These are phyloP conservation scores for Melopsittacus undulatus DNA, from an alignment of 2,797 vertebrate genomes.

Conservation along the genomic window DNA sequence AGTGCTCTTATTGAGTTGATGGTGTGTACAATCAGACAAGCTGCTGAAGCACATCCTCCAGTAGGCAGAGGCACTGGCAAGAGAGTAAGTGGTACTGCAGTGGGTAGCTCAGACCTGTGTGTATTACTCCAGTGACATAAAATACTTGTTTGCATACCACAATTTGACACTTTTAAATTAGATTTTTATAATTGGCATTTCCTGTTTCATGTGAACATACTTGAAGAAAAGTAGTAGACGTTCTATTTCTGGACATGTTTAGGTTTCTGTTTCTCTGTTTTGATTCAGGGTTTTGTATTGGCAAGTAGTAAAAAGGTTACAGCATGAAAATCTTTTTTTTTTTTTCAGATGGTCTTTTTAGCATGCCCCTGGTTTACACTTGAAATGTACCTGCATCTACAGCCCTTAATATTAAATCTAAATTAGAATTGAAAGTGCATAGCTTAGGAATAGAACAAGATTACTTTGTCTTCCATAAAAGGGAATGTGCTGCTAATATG, in stretches of 20 bases:
- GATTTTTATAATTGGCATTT: background rate
- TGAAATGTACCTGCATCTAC: background rate
- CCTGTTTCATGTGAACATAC: background rate
- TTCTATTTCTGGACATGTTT: background rate
- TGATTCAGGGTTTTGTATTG: background rate
- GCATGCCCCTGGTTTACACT: background rate
- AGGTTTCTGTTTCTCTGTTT: background rate
- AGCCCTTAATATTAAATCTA: background rate
- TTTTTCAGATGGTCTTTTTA: background rate
- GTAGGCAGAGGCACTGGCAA: constrained; percentile 98
- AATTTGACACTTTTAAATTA: background rate
- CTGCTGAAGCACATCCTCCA: constrained; percentile 96
- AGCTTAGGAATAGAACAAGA: background rate
- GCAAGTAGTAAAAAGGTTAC: background rate
- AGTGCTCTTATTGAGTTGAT: constrained; percentile 95
- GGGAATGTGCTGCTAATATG: background rate
- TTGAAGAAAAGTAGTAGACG: background rate
- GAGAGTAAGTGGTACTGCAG: constrained; percentile 80
- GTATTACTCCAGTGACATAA: background rate
- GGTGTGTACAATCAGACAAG: constrained; percentile 97
- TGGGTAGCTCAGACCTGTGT: background rate
- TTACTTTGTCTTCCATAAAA: background rate
- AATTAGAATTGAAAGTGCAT: background rate
- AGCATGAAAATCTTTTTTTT: background rate
- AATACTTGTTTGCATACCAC: background rate